A percentile compares a stretch with the other conserved stretches of the same genome.
Evolutionary conservation across 2,113 vertebrate genomes (phyloP).

Genomic region (Sialia sialis): DNA sequence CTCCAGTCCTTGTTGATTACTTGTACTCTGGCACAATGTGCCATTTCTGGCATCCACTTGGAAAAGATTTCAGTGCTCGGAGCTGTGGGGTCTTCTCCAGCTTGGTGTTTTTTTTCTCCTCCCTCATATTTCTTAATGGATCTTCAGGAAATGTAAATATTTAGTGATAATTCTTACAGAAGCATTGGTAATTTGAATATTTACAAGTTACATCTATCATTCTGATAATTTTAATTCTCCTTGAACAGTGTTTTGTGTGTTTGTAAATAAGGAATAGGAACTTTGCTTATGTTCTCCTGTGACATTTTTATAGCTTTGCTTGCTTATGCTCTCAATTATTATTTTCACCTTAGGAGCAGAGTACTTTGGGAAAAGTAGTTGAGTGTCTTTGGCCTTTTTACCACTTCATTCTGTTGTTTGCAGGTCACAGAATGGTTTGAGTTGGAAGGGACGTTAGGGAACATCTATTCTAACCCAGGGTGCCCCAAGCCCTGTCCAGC

Average conservation of each 20-base stretch:
- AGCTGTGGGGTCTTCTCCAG: background rate
- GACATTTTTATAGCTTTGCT: background rate
- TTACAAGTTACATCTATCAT: background rate
- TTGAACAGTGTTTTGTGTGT: background rate
- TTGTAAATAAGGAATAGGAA: background rate
- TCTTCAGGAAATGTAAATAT: background rate
- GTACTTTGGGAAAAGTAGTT: background rate
- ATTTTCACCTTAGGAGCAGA: background rate
- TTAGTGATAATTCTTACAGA: background rate
- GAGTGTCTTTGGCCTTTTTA: background rate
- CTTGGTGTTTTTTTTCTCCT: background rate
- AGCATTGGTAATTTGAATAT: background rate
- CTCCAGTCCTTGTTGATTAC: too few species aligned
- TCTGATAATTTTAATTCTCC: background rate
- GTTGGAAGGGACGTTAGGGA: background rate
- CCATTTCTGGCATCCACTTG: too few species aligned
- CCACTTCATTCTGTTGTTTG: background rate
- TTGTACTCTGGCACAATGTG: too few species aligned
- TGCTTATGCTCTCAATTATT: background rate
- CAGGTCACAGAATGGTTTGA: background rate
- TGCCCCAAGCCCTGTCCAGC: fast-evolving
- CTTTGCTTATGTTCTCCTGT: background rate
- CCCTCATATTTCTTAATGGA: fast-evolving
- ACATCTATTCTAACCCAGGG: background rate
- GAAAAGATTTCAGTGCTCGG: too few species aligned